A percentile compares a stretch with the other conserved stretches of the same genome.
These are phyloP conservation scores for Aquatica leii DNA, from an alignment of 2,888 invertebrate genomes.

Conservation along the genomic window DNA sequence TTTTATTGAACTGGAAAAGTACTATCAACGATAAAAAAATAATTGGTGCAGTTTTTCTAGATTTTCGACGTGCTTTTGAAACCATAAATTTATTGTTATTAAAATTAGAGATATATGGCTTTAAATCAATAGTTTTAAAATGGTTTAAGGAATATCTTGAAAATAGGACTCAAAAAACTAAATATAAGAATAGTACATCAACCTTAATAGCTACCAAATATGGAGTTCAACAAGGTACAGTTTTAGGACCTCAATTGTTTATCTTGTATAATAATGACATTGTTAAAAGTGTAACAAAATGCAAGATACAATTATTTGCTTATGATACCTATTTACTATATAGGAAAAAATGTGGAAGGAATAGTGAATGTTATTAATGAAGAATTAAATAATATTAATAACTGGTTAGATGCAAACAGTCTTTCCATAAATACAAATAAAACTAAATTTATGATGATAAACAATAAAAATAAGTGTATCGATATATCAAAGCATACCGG, in stretches of 20 bases:
- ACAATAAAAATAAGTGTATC: not conserved
- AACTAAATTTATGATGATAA: no score
- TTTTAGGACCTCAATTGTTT: conserved; percentile 2
- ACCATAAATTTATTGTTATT: not conserved
- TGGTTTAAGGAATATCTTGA: not conserved
- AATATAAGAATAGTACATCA: not conserved
- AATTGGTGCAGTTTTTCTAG: no score
- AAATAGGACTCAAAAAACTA: not conserved
- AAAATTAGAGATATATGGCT: not conserved
- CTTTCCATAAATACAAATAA: not conserved
- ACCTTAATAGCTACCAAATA: not conserved
- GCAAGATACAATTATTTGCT: no score
- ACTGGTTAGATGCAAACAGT: no score
- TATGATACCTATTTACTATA: no score
- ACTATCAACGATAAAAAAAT: no score
- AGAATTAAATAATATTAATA: not conserved
- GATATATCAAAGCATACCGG: not conserved
- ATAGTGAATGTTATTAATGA: not conserved
- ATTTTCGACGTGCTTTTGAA: no score
- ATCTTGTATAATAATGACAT: no score
- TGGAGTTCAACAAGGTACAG: conserved; percentile 4
- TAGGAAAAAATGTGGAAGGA: no score
- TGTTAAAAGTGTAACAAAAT: no score
- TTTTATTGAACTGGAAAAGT: no score
- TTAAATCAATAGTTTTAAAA: conserved; percentile 3